phyloP scores from a whole-genome alignment of 2,797 vertebrate genomes.

The Intellagama lesueurii region DNA sequence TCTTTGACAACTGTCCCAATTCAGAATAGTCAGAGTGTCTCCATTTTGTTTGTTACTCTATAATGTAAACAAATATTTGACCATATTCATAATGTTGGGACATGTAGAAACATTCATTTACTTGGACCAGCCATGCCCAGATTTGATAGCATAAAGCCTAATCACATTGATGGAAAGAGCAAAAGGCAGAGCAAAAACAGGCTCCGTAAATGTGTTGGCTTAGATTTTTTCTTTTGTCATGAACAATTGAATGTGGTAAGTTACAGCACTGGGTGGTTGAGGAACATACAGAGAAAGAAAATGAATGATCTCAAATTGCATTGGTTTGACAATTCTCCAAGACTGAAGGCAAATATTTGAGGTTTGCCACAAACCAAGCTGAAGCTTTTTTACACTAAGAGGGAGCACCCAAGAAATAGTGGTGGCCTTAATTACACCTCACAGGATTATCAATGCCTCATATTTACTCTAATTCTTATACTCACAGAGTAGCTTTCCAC shows the following conservation, averaged over 20 bases:
- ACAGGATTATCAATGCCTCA: constrained; percentile 55
- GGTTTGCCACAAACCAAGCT: constrained; percentile 69
- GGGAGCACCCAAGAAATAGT: constrained; percentile 49
- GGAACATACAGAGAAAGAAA: constrained; percentile 8
- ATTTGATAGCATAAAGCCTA: constrained; percentile 19
- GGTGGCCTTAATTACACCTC: constrained; percentile 48
- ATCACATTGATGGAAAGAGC: constrained; percentile 1
- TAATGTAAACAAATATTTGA: not conserved
- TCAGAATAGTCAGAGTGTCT: not conserved
- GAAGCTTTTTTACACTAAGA: constrained; percentile 61
- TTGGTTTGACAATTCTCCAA: constrained; percentile 43
- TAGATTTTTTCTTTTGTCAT: constrained; percentile 48
- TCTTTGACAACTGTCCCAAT: not conserved
- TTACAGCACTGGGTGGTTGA: not conserved
- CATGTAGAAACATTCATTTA: constrained; percentile 23
- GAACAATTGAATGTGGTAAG: constrained; percentile 31
- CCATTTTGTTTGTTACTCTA: not conserved
- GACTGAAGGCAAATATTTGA: constrained; percentile 63
- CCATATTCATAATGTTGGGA: not conserved
- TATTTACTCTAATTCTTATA: constrained; percentile 60
- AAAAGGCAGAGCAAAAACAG: no score
- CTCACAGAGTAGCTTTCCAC: constrained; percentile 60
- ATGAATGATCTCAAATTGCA: constrained; percentile 23
- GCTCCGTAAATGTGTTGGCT: not conserved
- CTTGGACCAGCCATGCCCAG: constrained; percentile 19